Evolutionary conservation across 37 sponge, comb jelly and placozoan genomes (phyloP).

Genomic region (Petrosia ficiformis): DNA sequence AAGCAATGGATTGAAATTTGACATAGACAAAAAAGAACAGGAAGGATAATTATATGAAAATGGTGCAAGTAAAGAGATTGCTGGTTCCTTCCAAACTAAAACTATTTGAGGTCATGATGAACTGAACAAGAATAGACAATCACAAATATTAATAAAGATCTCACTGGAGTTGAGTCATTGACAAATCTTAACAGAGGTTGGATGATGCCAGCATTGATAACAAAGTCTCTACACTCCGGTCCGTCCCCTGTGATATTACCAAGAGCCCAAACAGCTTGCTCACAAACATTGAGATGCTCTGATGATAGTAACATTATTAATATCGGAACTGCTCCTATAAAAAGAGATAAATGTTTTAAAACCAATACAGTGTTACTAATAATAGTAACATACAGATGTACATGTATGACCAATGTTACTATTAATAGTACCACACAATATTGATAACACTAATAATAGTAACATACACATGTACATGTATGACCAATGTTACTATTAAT

Average conservation of each 20-base stretch:
- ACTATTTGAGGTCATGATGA: neutral
- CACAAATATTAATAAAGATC: neutral
- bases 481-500: too few species aligned
- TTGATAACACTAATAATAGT: too few species aligned
- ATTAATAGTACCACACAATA: too few species aligned
- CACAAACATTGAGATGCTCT: constrained; percentile 57
- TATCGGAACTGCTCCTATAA: constrained; percentile 73
- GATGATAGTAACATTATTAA: constrained; percentile 66
- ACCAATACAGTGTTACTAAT: too few species aligned
- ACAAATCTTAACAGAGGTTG: constrained; percentile 74
- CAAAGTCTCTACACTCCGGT: constrained; percentile 79
- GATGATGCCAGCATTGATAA: constrained; percentile 80
- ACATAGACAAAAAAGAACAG: too few species aligned
- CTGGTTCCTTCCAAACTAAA: too few species aligned
- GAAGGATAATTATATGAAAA: too few species aligned
- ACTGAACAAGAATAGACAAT: neutral
- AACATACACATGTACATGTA: too few species aligned
- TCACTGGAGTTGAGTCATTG: constrained; percentile 57
- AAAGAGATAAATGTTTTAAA: neutral
- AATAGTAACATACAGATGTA: too few species aligned
- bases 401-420: too few species aligned
- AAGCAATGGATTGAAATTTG: too few species aligned
- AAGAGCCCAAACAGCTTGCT: constrained; percentile 95
- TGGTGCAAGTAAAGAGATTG: too few species aligned
- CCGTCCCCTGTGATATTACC: constrained; percentile 93